Base-by-base conservation (phyloP, 1,140 invertebrate species). In the Antheraea pernyi region DNA sequence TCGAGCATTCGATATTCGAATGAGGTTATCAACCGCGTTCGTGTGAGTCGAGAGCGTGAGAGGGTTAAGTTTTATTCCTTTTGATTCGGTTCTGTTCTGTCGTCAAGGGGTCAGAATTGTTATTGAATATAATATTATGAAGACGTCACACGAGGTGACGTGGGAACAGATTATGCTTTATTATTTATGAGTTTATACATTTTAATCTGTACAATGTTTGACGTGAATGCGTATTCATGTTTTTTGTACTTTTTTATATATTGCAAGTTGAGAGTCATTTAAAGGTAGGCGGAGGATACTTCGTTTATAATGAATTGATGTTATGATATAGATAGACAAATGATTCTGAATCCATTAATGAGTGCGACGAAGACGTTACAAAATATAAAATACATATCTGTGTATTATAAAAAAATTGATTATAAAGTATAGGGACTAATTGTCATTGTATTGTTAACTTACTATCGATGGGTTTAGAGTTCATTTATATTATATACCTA, bases 101-200 rank as follows among this genome's bases (percentile, higher is more conserved):
- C 71, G 62, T 81, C 85, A 83, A 88, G 85, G 86, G 88, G 88
- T 90, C 88, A 88, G 85, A 83, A 79, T 72, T 67, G 68, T 81
- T 81, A 76, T 36, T 72, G 67, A 61, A 61, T 61, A 30, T 36
- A 30, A 78, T 75, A 74, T 81, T 86, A 86, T 89, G 81, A 80
- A 88, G 84, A 84, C 81, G 82, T 86, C 81, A 22, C 66, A 22
- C 71, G 67, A 72, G 71, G 78, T 79, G 82, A 88, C 85, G 84
- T 88, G 84, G 80, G 84, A 88, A 85, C 80, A 65, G 72, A 64
- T 73, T 77, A 72, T 16, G 69, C 74, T 69, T 76, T 76, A 77
- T 85, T 85, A 82, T 82, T 84, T 83, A 79, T 85, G 80, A 80
- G 76, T 77, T 70, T 62, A 72, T 30, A 19, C n/a, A 11, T 30